Base-by-base conservation (phyloP, 2,888 invertebrate genomes). In the Ochropleura leucogaster region DNA sequence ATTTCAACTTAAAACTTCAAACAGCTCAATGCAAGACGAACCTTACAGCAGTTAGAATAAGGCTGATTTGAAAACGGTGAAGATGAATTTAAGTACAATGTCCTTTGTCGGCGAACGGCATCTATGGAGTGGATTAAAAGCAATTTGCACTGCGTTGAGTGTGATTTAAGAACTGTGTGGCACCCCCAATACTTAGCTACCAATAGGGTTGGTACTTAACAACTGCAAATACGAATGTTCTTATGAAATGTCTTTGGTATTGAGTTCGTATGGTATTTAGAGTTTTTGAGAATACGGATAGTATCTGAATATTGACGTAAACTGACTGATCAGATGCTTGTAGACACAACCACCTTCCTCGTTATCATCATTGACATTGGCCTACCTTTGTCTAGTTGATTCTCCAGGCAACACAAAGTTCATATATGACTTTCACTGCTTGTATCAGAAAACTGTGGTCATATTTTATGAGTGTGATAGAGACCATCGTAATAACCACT, bases 121-220 rank as follows among this genome's bases (percentile, higher is more conserved):
- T 94, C 91, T 91, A 91, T 94, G 88, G 90, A 95, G 93, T 94
- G 94, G 95, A 95, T 95, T 94, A 94, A 93, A 93, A 94, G 95
- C 93, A 94, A 95, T 94, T 95, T 93, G 91, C 93, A 89, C 89
- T 87, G 88, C 88, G 89, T 90, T 83, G 92, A 94, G 94, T 92
- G 93, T 90, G 92, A 92, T 92, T 92, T 92, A 90, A 91, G 92
- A 90, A 91, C 89, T 87, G 88, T 82, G 86, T 67, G 85, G 84
- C 75, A 80, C 80, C 74, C 85, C 86, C 71, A n/a, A 77, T 82
- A 76, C 84, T 81, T 86, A 71, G 73, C 80, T 83, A 71, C 77
- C 82, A 72, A 80, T 85, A 85, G 87, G 85, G 82, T 70, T 81
- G 82, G 77, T 75, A 77, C 84, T 79, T 62, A 20, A 72, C 74